Conservation (phyloP, 2,797 vertebrate genomes). For the Gymnodraco acuticeps region DNA sequence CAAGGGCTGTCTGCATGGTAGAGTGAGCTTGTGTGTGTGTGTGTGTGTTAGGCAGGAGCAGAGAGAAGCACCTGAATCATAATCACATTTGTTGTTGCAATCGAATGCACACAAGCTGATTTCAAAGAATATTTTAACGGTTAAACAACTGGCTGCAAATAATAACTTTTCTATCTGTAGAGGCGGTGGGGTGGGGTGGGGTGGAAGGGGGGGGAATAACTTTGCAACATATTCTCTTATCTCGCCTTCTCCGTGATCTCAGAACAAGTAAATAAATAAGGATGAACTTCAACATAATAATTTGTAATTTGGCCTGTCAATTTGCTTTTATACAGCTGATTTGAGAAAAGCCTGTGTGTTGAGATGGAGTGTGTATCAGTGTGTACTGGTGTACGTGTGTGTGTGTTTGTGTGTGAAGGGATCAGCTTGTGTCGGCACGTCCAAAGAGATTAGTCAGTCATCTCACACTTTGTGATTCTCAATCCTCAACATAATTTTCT, state of each 20-base stretch:
- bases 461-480: constrained; percentile 46
- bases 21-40: constrained; percentile 19
- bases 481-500: constrained; percentile 52
- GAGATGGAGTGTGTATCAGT: not conserved
- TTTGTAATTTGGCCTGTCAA: constrained; percentile 1
- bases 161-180: constrained; percentile 45
- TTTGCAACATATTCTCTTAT: constrained; percentile 25
- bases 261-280: constrained; percentile 37
- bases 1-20: constrained; percentile 13
- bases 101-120: constrained; percentile 53
- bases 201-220: constrained; percentile 21
- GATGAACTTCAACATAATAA: constrained; percentile 37
- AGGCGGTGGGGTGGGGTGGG: not conserved
- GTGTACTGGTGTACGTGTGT: not conserved
- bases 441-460: constrained; percentile 39
- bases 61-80: constrained; percentile 55
- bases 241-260: constrained; percentile 41
- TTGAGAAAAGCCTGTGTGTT: not conserved
- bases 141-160: constrained; percentile 45
- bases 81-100: constrained; percentile 65
- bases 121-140: constrained; percentile 63
- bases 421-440: not conserved
- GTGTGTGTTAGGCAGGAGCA: constrained; percentile 16
- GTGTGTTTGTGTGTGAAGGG: not conserved
- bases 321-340: constrained; percentile 30